These are phyloP conservation scores for Fissipunctia ypsillon DNA, from an alignment of 2,888 invertebrate genomes.

Conservation along the genomic window DNA sequence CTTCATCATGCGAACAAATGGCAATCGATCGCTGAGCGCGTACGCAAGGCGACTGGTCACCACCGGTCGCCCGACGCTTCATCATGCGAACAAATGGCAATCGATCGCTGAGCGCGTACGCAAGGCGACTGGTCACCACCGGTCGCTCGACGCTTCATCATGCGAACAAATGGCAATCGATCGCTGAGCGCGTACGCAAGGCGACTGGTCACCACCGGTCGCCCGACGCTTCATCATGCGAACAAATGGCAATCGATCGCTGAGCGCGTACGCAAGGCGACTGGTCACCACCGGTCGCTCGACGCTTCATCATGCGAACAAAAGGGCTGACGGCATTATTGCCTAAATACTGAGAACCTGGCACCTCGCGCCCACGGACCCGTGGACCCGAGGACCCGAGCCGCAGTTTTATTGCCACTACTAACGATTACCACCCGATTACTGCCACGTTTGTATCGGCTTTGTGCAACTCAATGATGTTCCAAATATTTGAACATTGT, in stretches of 20 bases:
- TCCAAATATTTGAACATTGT: constrained; percentile 25
- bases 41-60: constrained; percentile 58
- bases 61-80: constrained; percentile 66
- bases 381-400: neutral
- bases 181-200: constrained; percentile 64
- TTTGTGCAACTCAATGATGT: constrained; percentile 22
- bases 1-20: constrained; percentile 74
- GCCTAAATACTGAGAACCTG: constrained; percentile 73
- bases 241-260: constrained; percentile 14
- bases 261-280: constrained; percentile 65
- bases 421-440: constrained; percentile 48
- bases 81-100: constrained; percentile 71
- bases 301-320: constrained; percentile 74
- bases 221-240: constrained; percentile 71
- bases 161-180: constrained; percentile 66
- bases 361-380: constrained; percentile 2
- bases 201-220: constrained; percentile 43
- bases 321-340: constrained; percentile 72
- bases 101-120: constrained; percentile 63
- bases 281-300: constrained; percentile 48
- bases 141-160: constrained; percentile 71
- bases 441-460: constrained; percentile 34
- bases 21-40: constrained; percentile 57
- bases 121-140: constrained; percentile 47
- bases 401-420: constrained; percentile 48